Base-by-base conservation (phyloP, 1,140 invertebrate genomes). In the Drosophila yakuba region DNA sequence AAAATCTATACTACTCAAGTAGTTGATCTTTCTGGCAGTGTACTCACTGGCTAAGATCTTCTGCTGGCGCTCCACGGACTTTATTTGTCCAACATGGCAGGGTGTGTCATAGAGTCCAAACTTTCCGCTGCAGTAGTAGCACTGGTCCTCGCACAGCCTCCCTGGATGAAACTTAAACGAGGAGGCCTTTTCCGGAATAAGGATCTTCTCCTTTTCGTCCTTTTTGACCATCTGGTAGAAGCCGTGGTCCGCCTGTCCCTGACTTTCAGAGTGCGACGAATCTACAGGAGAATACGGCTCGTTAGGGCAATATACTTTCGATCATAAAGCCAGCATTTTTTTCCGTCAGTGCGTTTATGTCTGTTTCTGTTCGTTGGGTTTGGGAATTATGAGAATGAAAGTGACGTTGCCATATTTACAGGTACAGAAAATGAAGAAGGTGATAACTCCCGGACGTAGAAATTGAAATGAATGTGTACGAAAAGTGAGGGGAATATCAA, bases 91-190 rank as follows among this genome's bases (percentile, higher is more conserved):
- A 38, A 97, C 95, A 90, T 97, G 96, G 93, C 96, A 97, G 0
- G 96, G 96, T 0, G 96, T 97, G 79, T 97, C 96, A 52, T 96
- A 95, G 0, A 96, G 94, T 0, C 96, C 96, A 75, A 97, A 97
- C 91, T 97, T 97, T 8, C 96, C 96, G 74, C 96, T 96, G 82
- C 96, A 97, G 82, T 97, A 97, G 75, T 95, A 96, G 89, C 96
- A 97, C 72, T 97, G 95, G 90, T 97, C 96, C 75, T 95, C 95
- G 89, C 96, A 97, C 3, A 96, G 86, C 11, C 96, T 92, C 2
- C 94, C 96, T 0, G 96, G 96, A 93, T 97, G 96, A 75, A 97
- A 97, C 63, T 96, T 96, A 91, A 97, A 97, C 0, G 96, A 97
- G 2, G 96, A 96, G 14, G 96, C 96, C 93, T 97, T 97, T 92